Base-by-base conservation (phyloP, 2,113 vertebrate species). In the Baryphthengus martii region DNA sequence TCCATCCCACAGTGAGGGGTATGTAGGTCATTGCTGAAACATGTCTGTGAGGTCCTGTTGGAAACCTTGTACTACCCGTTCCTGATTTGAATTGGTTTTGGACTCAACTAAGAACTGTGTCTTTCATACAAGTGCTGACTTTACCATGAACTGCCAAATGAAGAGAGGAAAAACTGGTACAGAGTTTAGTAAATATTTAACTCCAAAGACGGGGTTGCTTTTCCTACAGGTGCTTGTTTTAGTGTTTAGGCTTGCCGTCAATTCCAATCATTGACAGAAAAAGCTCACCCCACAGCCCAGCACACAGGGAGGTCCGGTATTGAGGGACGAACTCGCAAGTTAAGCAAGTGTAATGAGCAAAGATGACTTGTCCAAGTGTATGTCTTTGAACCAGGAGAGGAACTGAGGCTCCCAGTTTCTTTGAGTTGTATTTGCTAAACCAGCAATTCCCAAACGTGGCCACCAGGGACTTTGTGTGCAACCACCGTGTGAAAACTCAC, bases 401-500 rank as follows among this genome's bases (percentile, higher is more conserved):
- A 77, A 63, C 75, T 74, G 72, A 83, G 35, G 31, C 42, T 93
- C 52, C 7, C 11, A 13, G 29, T 39, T 56, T 75, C 55, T 84
- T 40, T 61, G 68, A 47, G 18, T 17, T 59, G 4, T 53, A 16
- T 83, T 93, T 88, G 55, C 52, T 84, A 90, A 96, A 63, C 61
- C 65, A 89, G 89, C 80, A 85, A 87, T 95, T 96, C 88, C 83
- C 76, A 86, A 81, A 67, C 0, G 3, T 0, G 3, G 66, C 84
- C 89, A 89, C 86, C 80, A 92, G 91, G 89, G 95, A 95, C 84
- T 91, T 85, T 52, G 52, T 65, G 76, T 95, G 83, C 94, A 96
- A 95, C 93, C 93, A 70, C 93, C 1, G 0, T 82, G 61, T 72
- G 44, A 93, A 93, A 93, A 59, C 33, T 95, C 76, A 26, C 75